Percentiles rank a stretch among this genome's conserved stretches.
Conservation (phyloP, 2,888 invertebrate genomes). For the Sinopyrophorus schimmeli region DNA sequence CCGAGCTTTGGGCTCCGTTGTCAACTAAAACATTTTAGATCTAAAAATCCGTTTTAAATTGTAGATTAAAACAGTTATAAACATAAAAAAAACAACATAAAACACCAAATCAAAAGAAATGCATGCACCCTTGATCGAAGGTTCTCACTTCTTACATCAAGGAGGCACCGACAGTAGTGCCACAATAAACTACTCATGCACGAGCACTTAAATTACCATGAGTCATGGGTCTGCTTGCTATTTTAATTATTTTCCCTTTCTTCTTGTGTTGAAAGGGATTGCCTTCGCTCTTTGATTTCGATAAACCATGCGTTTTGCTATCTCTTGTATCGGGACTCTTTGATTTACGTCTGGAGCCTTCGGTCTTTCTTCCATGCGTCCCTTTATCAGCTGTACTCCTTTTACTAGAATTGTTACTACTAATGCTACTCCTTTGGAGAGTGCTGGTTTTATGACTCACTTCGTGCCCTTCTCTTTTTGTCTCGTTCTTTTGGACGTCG, state of each 20-base stretch:
- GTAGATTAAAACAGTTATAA: too few relatives aligned
- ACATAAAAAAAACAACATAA: too few relatives aligned
- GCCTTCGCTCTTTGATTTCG: constrained; percentile 54
- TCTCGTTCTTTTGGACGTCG: constrained; percentile 29
- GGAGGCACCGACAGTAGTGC: too few relatives aligned
- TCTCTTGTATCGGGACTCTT: neutral
- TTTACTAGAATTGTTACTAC: constrained; percentile 24
- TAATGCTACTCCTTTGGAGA: constrained; percentile 16
- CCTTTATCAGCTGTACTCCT: constrained; percentile 11
- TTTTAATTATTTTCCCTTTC: constrained; percentile 50
- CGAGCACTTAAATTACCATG: constrained; percentile 43
- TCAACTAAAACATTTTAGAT: too few relatives aligned
- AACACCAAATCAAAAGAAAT: too few relatives aligned
- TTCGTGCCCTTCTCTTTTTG: constrained; percentile 27
- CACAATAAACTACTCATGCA: constrained; percentile 17
- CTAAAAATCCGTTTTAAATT: too few relatives aligned
- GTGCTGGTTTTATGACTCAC: neutral
- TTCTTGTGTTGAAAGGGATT: constrained; percentile 52
- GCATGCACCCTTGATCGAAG: too few relatives aligned
- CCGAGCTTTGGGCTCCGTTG: too few relatives aligned
- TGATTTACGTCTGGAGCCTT: constrained; percentile 8
- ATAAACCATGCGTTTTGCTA: constrained; percentile 39
- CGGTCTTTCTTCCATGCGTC: constrained; percentile 1
- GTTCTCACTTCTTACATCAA: too few relatives aligned
- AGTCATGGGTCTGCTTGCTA: constrained; percentile 45